Evolutionary conservation across 2,888 invertebrate genomes (phyloP).

Genomic region (Synergus itoensis): DNA sequence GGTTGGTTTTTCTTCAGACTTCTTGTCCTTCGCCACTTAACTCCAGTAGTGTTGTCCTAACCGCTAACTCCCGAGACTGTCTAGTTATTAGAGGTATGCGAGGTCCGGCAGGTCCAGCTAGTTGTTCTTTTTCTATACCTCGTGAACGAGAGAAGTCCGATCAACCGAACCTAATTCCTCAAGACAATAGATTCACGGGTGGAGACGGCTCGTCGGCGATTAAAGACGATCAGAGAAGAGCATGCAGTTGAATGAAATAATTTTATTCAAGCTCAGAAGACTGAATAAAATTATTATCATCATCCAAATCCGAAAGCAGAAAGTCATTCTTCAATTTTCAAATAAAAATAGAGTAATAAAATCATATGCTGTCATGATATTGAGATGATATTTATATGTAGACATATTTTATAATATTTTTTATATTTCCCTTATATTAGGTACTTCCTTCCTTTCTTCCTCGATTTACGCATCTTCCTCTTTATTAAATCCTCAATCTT

Average conservation of each 20-base stretch:
- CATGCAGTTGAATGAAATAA: background rate
- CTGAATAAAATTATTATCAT: background rate
- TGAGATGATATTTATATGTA: background rate
- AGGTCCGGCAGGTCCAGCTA: slow-evolving; percentile 51
- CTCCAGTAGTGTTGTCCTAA: slow-evolving; percentile 74
- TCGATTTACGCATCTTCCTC: slow-evolving; percentile 32
- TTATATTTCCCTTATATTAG: background rate
- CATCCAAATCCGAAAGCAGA: background rate
- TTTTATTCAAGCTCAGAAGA: background rate
- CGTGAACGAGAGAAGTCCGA: slow-evolving; percentile 39
- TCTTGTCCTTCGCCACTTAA: slow-evolving; percentile 76
- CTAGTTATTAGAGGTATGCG: slow-evolving; percentile 71
- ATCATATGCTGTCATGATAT: too few relatives aligned
- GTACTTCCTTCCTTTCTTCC: background rate
- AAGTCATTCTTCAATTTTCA: background rate
- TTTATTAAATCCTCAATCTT: slow-evolving; percentile 29
- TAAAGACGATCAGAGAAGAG: slow-evolving; percentile 50
- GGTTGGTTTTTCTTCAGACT: slow-evolving; percentile 66
- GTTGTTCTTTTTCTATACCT: slow-evolving; percentile 54
- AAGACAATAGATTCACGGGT: slow-evolving; percentile 59
- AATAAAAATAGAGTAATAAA: background rate
- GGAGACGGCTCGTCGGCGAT: slow-evolving; percentile 56
- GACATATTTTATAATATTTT: background rate
- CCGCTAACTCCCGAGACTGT: slow-evolving; percentile 63
- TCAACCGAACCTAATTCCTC: slow-evolving; percentile 56